phyloP scores from a whole-genome alignment of 2,888 invertebrate genomes.

The Drosophila maculinotata region DNA sequence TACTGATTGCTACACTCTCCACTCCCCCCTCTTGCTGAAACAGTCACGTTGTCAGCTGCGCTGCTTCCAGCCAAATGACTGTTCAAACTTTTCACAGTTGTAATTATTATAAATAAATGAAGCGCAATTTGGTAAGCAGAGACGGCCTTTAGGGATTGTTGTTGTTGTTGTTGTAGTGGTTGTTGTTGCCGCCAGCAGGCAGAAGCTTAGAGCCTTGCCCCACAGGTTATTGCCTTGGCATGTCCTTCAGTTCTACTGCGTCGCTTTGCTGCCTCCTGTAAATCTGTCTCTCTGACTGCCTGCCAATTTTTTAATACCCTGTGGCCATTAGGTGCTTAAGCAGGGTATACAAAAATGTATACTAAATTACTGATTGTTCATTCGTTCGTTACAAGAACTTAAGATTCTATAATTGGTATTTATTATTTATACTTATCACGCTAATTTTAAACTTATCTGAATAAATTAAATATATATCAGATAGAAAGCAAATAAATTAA shows the following conservation, averaged over 20 bases:
- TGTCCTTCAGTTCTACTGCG: conserved; percentile 30
- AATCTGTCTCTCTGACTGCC: conserved; percentile 1
- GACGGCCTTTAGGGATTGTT: conserved; percentile 25
- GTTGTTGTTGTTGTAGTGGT: neutral
- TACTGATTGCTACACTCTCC: conserved; percentile 30
- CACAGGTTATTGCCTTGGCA: conserved; percentile 41
- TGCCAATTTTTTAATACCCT: neutral
- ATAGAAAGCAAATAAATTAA: too few relatives aligned
- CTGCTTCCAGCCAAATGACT: conserved; percentile 59
- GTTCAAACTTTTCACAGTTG: conserved; percentile 76
- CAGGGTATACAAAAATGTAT: neutral
- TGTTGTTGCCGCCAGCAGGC: neutral
- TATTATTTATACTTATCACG: too few relatives aligned
- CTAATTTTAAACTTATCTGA: too few relatives aligned
- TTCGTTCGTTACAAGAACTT: neutral
- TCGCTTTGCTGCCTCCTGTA: conserved; percentile 9
- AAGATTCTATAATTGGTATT: neutral
- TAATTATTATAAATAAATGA: conserved; percentile 81
- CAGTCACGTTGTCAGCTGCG: conserved; percentile 42
- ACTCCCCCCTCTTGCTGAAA: neutral
- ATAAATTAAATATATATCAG: too few relatives aligned
- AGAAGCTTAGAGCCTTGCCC: conserved; percentile 5
- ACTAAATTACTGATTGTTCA: neutral
- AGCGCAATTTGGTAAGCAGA: conserved; percentile 69
- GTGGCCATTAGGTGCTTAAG: neutral